Evolutionary conservation across 2,113 vertebrate species (phyloP), one percentile per base, ranked within the genome.

Genomic region (Symphodus melops): DNA sequence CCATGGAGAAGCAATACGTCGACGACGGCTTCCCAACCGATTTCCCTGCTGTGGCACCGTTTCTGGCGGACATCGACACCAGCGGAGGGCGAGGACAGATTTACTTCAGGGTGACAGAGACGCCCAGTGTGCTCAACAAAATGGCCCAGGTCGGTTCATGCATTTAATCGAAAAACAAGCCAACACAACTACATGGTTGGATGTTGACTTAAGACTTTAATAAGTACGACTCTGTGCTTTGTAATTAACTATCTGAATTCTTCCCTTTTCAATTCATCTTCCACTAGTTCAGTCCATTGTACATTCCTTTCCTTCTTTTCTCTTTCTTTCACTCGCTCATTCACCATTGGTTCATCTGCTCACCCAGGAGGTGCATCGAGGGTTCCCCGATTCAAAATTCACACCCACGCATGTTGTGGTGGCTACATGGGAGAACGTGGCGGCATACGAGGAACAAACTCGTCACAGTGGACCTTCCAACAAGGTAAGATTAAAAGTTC

Each of bases 1-100:
- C 97, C 11, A 95, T 96, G 92, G 97, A 99, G 84, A 98, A 96
- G 62, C 97, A 99, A 62, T 99, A 99, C 11, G 97, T 99, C n/a
- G 97, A 99, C 20, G 95, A 99, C 0, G 95, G 95, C 68, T 96
- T 99, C 79, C 98, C 98, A 48, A 98, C 96, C 0, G 97, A 99
- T 84, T 99, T 99, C 89, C 98, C 98, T 0, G 96, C 94, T 65
- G 92, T 99, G 7, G 97, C 96, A 1, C 97, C 98, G 1, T 99
- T 99, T 90, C 92, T 99, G 68, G 95, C 97, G 0, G 98, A 99
- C 90, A 94, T 99, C 0, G 98, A 99, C 93, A 99, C 97, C 33
- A 97, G 96, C 0, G 81, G 83, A 0, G 95, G 92, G 59, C 93
- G 88, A 72, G 98, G 98, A 67, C 85, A 94, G 76, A 88, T 99